Base-by-base conservation (phyloP, 2,888 invertebrate genomes). In the Heliconius hortense region DNA sequence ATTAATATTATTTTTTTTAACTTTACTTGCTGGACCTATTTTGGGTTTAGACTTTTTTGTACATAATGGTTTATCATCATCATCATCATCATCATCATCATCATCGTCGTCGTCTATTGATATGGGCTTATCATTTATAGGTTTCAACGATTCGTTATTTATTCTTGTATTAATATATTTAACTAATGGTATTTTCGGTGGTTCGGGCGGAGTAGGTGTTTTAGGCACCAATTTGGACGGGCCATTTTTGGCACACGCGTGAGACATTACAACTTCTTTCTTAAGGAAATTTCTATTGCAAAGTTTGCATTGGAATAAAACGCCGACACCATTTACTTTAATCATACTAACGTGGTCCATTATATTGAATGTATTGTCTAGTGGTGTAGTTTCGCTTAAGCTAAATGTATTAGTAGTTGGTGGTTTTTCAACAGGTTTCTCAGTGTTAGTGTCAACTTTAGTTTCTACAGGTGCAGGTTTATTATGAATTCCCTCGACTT, bases 211-310 rank as follows among this genome's bases (percentile, higher is more conserved):
- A 35, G 83, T 81, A 39, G 83, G 75, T 35, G 81, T 83, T 78
- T 87, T 88, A 31, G 83, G 82, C 77, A 89, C 87, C 67, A 85
- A 73, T 83, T 91, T 93, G 26, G 88, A 86, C 21, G 84, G 82
- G 75, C 89, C 90, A 80, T 86, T 90, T 85, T 90, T 93, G 43
- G 94, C 90, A 83, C 94, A 94, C 62, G 86, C 89, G 77, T 94
- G 94, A 76, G 86, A 84, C 81, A 88, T 80, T 1, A 94, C 90
- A 4, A 91, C 89, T 72, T 92, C 90, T 81, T 90, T 90, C 77
- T 89, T 92, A 7, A 94, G 82, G 79, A 94, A 93, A 78, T 94
- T 93, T 79, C 92, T 88, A 77, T 91, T 92, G 78, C 94, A 94
- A 28, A 93, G 81, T 80, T 90, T 90, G 83, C 94, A 94, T 79